These are phyloP conservation scores for Crioceris asparagi DNA, from an alignment of 2,888 invertebrate species.

Conservation along the genomic window DNA sequence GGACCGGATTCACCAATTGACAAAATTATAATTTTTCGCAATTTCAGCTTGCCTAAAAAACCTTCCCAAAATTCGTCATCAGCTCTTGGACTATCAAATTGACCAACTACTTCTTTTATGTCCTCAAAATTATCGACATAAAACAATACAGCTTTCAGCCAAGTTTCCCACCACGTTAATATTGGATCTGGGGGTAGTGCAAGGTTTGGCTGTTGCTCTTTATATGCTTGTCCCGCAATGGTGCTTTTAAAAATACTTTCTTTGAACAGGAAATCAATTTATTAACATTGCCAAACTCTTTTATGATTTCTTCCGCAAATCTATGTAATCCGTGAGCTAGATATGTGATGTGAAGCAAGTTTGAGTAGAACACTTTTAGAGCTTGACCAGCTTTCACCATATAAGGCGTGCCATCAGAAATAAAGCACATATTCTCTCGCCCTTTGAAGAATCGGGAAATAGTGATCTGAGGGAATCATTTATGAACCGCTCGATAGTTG, in stretches of 20 bases:
- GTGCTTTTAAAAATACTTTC: constrained; percentile 27
- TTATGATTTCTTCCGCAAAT: constrained; percentile 23
- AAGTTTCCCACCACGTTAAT: too few relatives aligned
- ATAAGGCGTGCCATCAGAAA: constrained; percentile 18
- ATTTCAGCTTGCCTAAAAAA: too few relatives aligned
- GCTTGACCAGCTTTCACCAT: constrained; percentile 21
- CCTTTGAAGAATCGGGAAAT: background rate
- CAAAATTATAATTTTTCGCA: too few relatives aligned
- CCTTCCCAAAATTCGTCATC: too few relatives aligned
- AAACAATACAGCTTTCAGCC: too few relatives aligned
- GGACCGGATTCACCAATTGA: too few relatives aligned
- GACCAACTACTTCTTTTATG: background rate
- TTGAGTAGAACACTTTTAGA: constrained; percentile 22
- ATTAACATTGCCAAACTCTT: constrained; percentile 20
- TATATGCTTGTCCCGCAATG: constrained; percentile 20
- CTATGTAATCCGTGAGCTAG: constrained; percentile 26
- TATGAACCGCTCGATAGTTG: constrained; percentile 1
- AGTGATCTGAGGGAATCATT: constrained; percentile 1
- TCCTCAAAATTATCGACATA: too few relatives aligned
- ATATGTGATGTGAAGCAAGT: constrained; percentile 27
- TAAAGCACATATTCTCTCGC: constrained; percentile 1
- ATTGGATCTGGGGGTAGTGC: too few relatives aligned
- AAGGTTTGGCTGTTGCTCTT: constrained; percentile 22
- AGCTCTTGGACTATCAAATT: too few relatives aligned
- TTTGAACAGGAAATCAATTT: constrained; percentile 21